Evolutionary conservation across 2,888 invertebrate species (phyloP).

Genomic region (Drepana falcataria): DNA sequence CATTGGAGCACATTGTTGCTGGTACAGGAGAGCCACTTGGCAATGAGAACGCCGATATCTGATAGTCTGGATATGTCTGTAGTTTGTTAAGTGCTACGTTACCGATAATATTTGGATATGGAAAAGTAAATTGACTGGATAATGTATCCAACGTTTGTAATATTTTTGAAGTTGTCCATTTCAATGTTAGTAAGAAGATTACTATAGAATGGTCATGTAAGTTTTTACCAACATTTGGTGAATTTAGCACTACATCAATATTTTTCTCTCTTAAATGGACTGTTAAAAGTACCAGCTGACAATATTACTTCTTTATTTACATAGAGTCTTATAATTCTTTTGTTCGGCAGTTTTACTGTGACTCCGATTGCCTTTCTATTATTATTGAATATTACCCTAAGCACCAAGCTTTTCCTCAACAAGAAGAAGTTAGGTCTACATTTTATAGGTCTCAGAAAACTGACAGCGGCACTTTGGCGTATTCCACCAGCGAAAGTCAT

Average conservation of each 20-base stretch:
- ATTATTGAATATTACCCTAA: constrained; percentile 4
- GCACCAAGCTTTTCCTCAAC: constrained; percentile 3
- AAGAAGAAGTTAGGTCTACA: constrained; percentile 5
- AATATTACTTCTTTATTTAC: constrained; percentile 8
- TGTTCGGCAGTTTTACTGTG: constrained; percentile 4
- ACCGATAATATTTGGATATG: background rate
- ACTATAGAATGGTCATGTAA: constrained; percentile 7
- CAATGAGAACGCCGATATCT: background rate
- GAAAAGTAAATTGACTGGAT: background rate
- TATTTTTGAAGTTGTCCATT: background rate
- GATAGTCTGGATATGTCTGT: constrained; percentile 2
- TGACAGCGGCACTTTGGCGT: constrained; percentile 7
- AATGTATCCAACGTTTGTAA: background rate
- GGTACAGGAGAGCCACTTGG: background rate
- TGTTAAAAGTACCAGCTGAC: constrained; percentile 7
- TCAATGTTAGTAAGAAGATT: constrained; percentile 1
- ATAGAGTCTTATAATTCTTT: constrained; percentile 1
- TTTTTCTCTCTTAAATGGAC: constrained; percentile 5
- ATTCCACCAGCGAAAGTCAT: constrained; percentile 4
- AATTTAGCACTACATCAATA: constrained; percentile 5
- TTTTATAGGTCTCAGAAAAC: constrained; percentile 6
- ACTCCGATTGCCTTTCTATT: constrained; percentile 6
- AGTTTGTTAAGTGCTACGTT: background rate
- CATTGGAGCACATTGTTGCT: background rate
- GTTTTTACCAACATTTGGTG: constrained; percentile 8